A percentile compares a stretch with the other conserved stretches of the same genome.
Conservation (phyloP, 1,140 invertebrate species). For the Caenorhabditis tropicalis region DNA sequence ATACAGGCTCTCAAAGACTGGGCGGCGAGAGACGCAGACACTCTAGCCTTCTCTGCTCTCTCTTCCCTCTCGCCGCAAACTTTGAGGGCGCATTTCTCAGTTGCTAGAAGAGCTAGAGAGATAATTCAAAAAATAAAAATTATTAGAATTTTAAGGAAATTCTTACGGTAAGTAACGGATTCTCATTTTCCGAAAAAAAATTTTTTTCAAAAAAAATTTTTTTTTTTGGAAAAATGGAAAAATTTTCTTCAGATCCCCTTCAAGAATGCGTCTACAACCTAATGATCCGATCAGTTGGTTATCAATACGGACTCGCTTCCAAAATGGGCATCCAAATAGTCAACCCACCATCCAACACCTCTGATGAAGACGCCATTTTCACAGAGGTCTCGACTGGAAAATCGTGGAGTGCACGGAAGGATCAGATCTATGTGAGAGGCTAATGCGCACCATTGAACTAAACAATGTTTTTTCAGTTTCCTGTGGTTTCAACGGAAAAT, state of each 20-base stretch:
- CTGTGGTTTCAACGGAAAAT: slow-evolving; percentile 84
- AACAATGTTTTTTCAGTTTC: slow-evolving; percentile 78
- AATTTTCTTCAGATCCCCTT: slow-evolving; percentile 56
- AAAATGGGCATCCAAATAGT: slow-evolving; percentile 70
- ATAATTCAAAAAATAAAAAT: background rate
- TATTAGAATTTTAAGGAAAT: background rate
- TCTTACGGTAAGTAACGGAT: too few species aligned
- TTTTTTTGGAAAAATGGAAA: background rate
- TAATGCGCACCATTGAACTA: background rate
- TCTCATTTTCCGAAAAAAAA: too few species aligned
- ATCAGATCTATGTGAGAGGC: slow-evolving; percentile 75
- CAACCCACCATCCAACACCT: slow-evolving; percentile 66
- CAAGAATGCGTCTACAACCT: slow-evolving; percentile 63
- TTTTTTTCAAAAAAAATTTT: too few species aligned
- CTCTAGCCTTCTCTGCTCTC: too few species aligned
- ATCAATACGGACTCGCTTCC: slow-evolving; percentile 67
- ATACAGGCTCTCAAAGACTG: too few species aligned
- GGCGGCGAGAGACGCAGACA: too few species aligned
- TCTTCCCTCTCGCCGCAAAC: too few species aligned
- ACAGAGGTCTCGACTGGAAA: slow-evolving; percentile 58
- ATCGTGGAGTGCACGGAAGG: slow-evolving; percentile 78
- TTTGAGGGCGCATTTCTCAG: too few species aligned
- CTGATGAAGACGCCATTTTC: slow-evolving; percentile 69
- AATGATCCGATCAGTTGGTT: slow-evolving; percentile 61
- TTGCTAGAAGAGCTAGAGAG: background rate